A percentile compares a stretch with the other conserved stretches of the same genome.
phyloP scores from a whole-genome alignment of 2,113 vertebrate species.

The Natator depressus region DNA sequence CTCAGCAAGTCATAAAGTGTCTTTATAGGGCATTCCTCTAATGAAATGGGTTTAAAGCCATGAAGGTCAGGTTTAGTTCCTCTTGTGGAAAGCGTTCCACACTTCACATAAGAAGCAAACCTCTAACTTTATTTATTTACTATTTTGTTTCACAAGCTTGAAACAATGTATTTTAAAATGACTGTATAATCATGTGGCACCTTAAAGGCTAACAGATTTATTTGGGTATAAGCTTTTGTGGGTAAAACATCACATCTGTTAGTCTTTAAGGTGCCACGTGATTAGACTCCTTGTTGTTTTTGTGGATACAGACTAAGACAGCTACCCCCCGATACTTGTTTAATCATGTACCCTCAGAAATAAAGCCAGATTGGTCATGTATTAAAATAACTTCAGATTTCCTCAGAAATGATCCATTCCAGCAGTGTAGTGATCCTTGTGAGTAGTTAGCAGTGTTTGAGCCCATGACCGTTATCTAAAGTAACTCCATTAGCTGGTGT shows the following conservation, averaged over 20 bases:
- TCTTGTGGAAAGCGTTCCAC: not conserved
- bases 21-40: not conserved
- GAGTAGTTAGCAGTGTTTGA: not conserved
- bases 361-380: not conserved
- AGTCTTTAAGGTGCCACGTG: no score
- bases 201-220: no score
- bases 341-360: not conserved
- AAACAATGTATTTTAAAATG: not conserved
- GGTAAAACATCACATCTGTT: no score
- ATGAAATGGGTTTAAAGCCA: not conserved
- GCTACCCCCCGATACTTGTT: no score
- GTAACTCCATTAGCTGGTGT: not conserved
- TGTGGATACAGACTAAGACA: no score
- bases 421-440: not conserved
- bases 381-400: not conserved
- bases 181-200: not conserved
- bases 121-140: not conserved
- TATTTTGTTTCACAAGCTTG: no score
- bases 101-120: not conserved
- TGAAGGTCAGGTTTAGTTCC: not conserved
- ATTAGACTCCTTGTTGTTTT: no score
- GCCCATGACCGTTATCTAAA: not conserved
- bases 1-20: not conserved
- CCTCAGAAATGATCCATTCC: not conserved
- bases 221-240: no score